Evolutionary conservation across 2,888 invertebrate species (phyloP), one percentile per base, ranked within the genome.

Genomic region (Chirona hameri): DNA sequence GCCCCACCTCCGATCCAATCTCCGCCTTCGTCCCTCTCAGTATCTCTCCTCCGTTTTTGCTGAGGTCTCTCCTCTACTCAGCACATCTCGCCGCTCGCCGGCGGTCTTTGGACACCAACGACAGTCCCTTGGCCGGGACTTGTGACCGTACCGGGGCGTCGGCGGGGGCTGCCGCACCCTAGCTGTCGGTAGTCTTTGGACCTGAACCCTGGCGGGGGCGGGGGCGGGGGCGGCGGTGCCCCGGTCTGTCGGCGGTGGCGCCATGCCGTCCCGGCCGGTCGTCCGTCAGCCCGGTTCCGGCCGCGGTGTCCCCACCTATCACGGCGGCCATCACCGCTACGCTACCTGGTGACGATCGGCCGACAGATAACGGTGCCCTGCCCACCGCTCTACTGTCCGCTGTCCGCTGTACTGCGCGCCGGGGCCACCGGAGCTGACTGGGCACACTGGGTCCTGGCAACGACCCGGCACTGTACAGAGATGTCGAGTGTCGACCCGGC

Each of bases 21-120:
- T 57, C 65, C 52, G 46, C n/a, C 12, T 48, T 46, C 46, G 24
- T 27, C 29, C 79, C 55, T 52, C 81, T 48, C 21, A 81, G 69
- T 55, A n/a, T n/a, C n/a, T n/a, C n/a, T 81, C 79, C 82, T 80
- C 69, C 81, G 65, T 81, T 83, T 60, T 60, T 48, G 52, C 52
- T 18, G 52, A 1, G 15, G 12, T 15, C 52, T 52, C 12, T 52
- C 15, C 52, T 15, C 52, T 52, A 7, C 39, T 39, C 7, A 7
- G 39, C 39, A 39, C 7, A n/a, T 39, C 39, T 39, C 39, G 7
- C 39, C 39, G 39, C 39, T 39, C 39, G 39, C 7, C 39, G 39
- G 39, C 2, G 39, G 39, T 39, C 39, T 39, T 39, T 7, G 39
- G 39, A 39, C 39, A 39, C 39, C 39, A 39, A 39, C 39, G 39